Base-by-base conservation (phyloP, 1,140 invertebrate species). In the Drosophila nikananu region DNA sequence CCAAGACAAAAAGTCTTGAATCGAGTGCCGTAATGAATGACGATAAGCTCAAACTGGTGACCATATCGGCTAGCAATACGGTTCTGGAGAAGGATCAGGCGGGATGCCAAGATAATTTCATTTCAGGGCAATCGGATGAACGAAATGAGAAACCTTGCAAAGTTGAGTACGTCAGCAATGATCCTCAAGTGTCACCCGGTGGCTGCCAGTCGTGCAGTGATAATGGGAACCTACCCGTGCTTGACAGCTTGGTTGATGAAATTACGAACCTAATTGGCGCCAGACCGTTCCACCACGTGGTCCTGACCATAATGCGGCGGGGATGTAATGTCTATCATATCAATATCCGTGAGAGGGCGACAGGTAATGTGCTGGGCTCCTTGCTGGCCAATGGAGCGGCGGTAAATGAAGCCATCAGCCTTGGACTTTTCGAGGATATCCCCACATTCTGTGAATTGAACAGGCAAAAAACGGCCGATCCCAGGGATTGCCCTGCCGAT, bases 261-360 rank as follows among this genome's bases (percentile, higher is more conserved):
- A n/a, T 90, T 12, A 0, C 42, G 0, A n/a, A 27, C 5, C 3
- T 86, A 27, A 73, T 80, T 44, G 79, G 44, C 0, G 5, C 21
- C 1, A 66, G 62, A 8, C 5, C 17, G 2, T 49, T 61, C 2
- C 32, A 41, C 0, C 51, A 78, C 8, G 65, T 89, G 1, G 32
- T 86, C 8, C 44, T 92, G 5, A 70, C 67, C 15, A 52, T 92
- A 15, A 32, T 75, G 0, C 44, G 90, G 1, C 72, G 72, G 2
- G 51, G 65, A 9, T 73, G 73, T 10, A 81, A 91, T 59, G 9
- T 81, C 25, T 92, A 91, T n/a, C 83, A 92, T 25, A 41, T 92
- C 2, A 89, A 71, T 30, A 59, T 92, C 3, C 67, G 77, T 19
- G 57, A 80, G 17, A 64, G 54, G 27, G 23, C 52, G 3, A 77